Evolutionary conservation across 2,888 invertebrate species (phyloP), one percentile per base, ranked within the genome.

Genomic region (Diarsia brunnea): DNA sequence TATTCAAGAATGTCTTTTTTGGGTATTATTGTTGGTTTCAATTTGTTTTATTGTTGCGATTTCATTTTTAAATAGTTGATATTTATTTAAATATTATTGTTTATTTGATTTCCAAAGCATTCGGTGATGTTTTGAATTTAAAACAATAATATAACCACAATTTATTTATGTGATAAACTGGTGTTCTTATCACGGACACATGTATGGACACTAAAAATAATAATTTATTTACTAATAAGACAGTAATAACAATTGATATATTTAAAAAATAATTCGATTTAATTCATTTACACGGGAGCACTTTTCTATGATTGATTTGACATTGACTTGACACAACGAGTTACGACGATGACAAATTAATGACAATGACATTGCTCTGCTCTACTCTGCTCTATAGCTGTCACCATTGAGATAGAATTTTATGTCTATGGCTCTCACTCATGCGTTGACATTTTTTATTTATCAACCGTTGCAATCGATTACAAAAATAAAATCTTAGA

Each of bases 141-240:
- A 14, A 82, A 84, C 85, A 85, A 78, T 72, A 85, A 85, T 85
- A 82, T 82, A 82, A 84, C 82, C 82, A 75, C 31, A 51, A 84
- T 63, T 47, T 67, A 31, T 63, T 49, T 47, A 4, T 69, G 14
- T 31, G 11, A 19, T 43, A 49, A 19, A 31, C 47, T 14, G 19
- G 53, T 65, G 45, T 45, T 66, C 24, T 45, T 45, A 58, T 19
- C 38, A 21, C 11, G 51, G 43, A 27, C 31, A 27, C 14, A 45
- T 31, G n/a, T 47, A 43, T n/a, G 10, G 19, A 19, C 24, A n/a
- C 27, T 47, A 51, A n/a, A 24, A 64, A 31, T 60, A 14, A n/a
- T 4, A 24, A 47, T 21, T 0, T 21, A 24, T 19, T 24, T 45
- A 31, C 5, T n/a, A 14, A 31, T 31, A 3, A 27, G 21, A 31